Evolutionary conservation across 2,888 invertebrate genomes (phyloP), one percentile per base, ranked within the genome.

Genomic region (Melanargia galathea): DNA sequence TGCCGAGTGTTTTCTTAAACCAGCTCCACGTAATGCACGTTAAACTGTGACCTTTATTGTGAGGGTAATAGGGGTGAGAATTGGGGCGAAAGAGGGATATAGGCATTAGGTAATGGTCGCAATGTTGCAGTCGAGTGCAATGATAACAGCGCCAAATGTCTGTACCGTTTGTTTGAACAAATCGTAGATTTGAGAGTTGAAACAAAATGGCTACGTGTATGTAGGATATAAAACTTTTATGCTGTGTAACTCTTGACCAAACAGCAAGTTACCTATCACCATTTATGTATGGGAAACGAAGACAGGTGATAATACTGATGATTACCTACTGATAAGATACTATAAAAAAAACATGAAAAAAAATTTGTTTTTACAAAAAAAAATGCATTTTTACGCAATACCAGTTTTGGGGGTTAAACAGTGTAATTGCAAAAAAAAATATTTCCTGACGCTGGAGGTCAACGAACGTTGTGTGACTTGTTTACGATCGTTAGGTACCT

Each of bases 1-100:
- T 88, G 89, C 79, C 77, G 82, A 90, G 88, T 90, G 87, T 81
- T 90, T 85, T 82, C 79, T 78, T 79, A 83, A 82, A 82, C 82
- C 68, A 67, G 65, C 67, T 52, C 46, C 5, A 13, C 48, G 16
- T 56, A 56, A 24, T 62, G 30, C 48, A 63, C 38, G 62, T 59
- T 20, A 30, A 43, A 43, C 18, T 38, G 7, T 62, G 22, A 49
- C 48, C 65, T 52, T 33, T 68, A 68, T 65, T 62, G 2, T 22
- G 20, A 60, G n/a, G 16, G 49, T 6, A 5, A 10, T 67, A 67
- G 22, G 52, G 62, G 66, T 24, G 35, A 68, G 35, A 65, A 49
- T 62, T 16, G 20, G 59, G 46, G 33, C 16, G 46, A 16, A 38
- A n/a, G 2, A 24, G 48, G 22, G 38, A 52, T 49, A 57, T 45